Conservation (phyloP, 1,140 invertebrate species). For the Tyrophagus putrescentiae region DNA sequence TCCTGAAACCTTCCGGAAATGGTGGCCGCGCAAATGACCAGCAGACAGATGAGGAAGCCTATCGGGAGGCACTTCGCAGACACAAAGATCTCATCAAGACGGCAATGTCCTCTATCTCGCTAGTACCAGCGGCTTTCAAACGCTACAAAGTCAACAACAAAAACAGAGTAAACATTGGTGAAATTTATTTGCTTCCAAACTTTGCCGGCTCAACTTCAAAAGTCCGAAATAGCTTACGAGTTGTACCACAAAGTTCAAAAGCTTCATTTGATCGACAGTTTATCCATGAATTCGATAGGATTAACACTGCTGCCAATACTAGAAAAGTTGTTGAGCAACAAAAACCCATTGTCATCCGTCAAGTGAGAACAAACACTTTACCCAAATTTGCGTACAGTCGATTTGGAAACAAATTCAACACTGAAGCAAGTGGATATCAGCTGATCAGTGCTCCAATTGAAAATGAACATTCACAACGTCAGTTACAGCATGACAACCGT, state of each 20-base stretch:
- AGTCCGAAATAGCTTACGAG: too few relatives aligned
- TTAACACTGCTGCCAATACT: too few relatives aligned
- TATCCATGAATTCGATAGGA: too few relatives aligned
- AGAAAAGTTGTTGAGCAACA: too few relatives aligned
- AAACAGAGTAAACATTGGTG: not conserved
- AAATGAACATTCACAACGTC: not conserved
- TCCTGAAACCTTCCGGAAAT: conserved; percentile 10
- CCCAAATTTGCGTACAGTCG: conserved; percentile 1
- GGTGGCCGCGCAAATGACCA: not conserved
- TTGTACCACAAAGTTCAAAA: not conserved
- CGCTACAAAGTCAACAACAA: not conserved
- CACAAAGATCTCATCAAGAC: conserved; percentile 7
- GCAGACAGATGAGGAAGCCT: not conserved
- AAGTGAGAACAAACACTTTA: not conserved
- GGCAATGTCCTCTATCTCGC: conserved; percentile 8
- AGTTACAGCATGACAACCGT: not conserved
- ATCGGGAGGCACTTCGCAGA: not conserved
- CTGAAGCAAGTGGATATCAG: not conserved
- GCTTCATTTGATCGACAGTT: not conserved
- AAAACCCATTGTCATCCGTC: not conserved
- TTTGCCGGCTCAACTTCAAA: not conserved
- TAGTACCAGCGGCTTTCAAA: conserved; percentile 2
- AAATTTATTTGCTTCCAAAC: conserved; percentile 9
- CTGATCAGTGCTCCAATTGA: not conserved
- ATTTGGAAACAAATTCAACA: conserved; percentile 1